Percentiles rank a stretch among this genome's conserved stretches.
Conservation (phyloP, 2,113 vertebrate genomes). For the Phalacrocorax aristotelis region DNA sequence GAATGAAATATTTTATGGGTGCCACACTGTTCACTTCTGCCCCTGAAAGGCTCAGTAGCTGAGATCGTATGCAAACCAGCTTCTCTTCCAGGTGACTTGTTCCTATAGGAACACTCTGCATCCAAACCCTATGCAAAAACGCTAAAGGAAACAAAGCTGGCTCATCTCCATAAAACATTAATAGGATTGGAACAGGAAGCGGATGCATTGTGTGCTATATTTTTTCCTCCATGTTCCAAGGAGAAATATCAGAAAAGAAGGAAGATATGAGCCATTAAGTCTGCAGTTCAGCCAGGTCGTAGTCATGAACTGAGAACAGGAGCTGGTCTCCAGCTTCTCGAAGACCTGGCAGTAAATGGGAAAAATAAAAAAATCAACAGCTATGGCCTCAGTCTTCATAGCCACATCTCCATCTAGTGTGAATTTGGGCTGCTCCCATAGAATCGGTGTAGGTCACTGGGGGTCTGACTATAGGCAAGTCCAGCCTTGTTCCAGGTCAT, state of each 20-base stretch:
- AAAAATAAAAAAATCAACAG: not conserved
- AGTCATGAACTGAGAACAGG: not conserved
- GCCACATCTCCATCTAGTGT: not conserved
- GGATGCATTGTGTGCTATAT: not conserved
- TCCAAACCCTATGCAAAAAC: not conserved
- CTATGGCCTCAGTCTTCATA: not conserved
- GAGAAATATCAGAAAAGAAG: not conserved
- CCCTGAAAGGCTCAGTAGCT: not conserved
- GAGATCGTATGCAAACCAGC: not conserved
- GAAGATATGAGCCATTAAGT: not conserved
- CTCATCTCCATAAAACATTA: not conserved
- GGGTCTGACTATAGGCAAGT: not conserved
- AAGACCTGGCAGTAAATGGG: not conserved
- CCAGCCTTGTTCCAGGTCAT: not conserved
- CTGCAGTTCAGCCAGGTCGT: not conserved
- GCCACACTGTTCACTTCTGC: not conserved
- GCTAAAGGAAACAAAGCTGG: not conserved
- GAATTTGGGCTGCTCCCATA: not conserved
- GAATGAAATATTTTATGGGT: not conserved
- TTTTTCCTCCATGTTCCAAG: not conserved
- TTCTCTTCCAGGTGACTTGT: not conserved
- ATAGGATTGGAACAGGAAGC: not conserved
- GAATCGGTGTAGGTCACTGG: not conserved
- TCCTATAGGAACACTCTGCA: not conserved
- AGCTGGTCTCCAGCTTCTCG: not conserved